phyloP scores from a whole-genome alignment of 2,113 vertebrate genomes.

The Entelurus aequoreus region DNA sequence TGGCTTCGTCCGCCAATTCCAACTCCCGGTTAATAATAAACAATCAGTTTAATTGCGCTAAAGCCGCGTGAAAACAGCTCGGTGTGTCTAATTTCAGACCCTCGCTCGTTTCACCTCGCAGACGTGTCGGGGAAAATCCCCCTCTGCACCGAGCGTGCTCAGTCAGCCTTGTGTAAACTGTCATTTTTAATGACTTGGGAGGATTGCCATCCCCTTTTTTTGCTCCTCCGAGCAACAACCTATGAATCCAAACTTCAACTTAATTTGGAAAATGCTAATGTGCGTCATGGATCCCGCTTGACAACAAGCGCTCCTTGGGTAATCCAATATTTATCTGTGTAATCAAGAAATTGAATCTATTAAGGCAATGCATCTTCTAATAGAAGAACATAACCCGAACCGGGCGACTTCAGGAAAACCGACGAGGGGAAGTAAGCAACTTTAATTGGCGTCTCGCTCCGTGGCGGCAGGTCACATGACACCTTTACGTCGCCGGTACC shows the following conservation, averaged over 20 bases:
- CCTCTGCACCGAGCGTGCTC: constrained; percentile 25
- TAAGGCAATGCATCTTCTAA: constrained; percentile 38
- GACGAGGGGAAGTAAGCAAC: constrained; percentile 15
- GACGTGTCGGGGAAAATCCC: constrained; percentile 3
- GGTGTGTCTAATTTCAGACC: constrained; percentile 19
- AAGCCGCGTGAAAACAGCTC: constrained; percentile 36
- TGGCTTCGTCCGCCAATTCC: constrained; percentile 42
- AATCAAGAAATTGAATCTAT: constrained; percentile 47
- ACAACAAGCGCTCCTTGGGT: constrained; percentile 22
- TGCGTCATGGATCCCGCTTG: constrained; percentile 13
- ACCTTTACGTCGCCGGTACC: background rate
- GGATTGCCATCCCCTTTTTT: constrained; percentile 32
- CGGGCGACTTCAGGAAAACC: constrained; percentile 21
- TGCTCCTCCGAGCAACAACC: constrained; percentile 42
- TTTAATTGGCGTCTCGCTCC: constrained; percentile 25
- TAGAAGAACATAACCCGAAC: constrained; percentile 23
- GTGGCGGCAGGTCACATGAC: constrained; percentile 14
- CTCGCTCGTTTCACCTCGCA: background rate
- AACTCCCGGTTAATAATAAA: constrained; percentile 44
- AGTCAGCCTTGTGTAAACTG: constrained; percentile 2
- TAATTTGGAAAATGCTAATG: constrained; percentile 33
- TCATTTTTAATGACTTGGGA: constrained; percentile 31
- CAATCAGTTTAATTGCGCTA: constrained; percentile 52
- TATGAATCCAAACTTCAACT: constrained; percentile 27
- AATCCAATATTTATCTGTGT: constrained; percentile 41